These are phyloP conservation scores for Mesoclemmys tuberculata DNA, from an alignment of 2,113 vertebrate species.

Conservation along the genomic window DNA sequence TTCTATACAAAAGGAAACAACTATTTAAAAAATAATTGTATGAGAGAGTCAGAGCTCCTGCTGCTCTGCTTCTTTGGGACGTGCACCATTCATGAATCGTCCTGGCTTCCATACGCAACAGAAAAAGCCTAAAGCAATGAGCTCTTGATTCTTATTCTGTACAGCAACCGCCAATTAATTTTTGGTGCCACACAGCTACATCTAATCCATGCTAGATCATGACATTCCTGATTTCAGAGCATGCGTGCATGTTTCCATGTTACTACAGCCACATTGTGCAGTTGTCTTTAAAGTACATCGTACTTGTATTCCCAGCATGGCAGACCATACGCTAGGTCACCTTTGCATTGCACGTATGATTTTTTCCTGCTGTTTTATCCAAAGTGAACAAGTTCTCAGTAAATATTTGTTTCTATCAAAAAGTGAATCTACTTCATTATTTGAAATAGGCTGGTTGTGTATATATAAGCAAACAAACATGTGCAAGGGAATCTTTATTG, in stretches of 20 bases:
- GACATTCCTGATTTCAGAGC: not conserved
- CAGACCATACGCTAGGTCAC: not conserved
- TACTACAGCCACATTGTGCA: not conserved
- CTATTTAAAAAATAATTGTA: constrained; percentile 3
- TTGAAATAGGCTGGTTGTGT: not conserved
- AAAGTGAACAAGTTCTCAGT: not conserved
- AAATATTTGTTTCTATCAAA: not conserved
- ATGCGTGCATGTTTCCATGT: not conserved
- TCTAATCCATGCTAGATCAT: not conserved
- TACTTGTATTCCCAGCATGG: not conserved
- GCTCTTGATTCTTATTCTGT: not conserved
- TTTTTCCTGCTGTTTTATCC: not conserved
- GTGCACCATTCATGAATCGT: not conserved
- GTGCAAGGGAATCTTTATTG: not conserved
- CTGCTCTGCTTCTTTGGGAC: not conserved
- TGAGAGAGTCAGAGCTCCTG: not conserved
- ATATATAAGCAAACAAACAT: not conserved
- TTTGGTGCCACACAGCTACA: not conserved
- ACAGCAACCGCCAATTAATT: not conserved
- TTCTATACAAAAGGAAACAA: constrained; percentile 50
- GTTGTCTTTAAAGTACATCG: not conserved
- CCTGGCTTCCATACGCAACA: not conserved
- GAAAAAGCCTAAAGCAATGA: not conserved
- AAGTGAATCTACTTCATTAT: not conserved
- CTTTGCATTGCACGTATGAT: not conserved